These are phyloP conservation scores for Heterocephalus glaber DNA, from an alignment of 2,113 vertebrate genomes.

Conservation along the genomic window DNA sequence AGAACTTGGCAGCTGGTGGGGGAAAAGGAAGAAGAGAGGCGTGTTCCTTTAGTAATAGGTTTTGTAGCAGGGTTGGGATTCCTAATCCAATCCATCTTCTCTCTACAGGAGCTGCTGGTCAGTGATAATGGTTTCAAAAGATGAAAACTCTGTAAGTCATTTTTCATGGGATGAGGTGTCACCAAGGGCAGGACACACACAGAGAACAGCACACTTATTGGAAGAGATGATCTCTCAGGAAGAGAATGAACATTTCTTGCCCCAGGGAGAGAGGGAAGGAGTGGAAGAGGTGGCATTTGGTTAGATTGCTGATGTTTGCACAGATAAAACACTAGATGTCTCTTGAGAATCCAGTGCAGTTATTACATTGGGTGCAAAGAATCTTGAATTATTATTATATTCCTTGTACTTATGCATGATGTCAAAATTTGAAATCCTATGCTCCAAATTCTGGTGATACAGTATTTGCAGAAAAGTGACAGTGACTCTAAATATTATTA, in stretches of 20 bases:
- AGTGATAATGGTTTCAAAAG: constrained; percentile 79
- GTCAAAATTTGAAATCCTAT: constrained; percentile 53
- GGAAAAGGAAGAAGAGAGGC: not conserved
- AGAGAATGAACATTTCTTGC: constrained; percentile 72
- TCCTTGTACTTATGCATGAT: constrained; percentile 26
- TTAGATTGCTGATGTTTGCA: constrained; percentile 36
- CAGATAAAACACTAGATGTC: constrained; percentile 19
- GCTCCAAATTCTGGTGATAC: constrained; percentile 27
- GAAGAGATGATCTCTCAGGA: constrained; percentile 72
- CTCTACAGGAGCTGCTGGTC: constrained; percentile 55
- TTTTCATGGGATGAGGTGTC: constrained; percentile 77
- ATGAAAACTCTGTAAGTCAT: constrained; percentile 80
- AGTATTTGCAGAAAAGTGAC: constrained; percentile 55
- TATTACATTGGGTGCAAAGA: constrained; percentile 37
- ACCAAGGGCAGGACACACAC: constrained; percentile 67
- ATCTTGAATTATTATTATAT: constrained; percentile 34
- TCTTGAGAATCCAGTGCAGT: constrained; percentile 53
- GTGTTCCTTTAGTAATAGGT: constrained; percentile 55
- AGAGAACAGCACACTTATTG: constrained; percentile 73
- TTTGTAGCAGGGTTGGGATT: constrained; percentile 69
- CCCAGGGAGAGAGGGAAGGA: not conserved
- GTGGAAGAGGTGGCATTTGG: not conserved
- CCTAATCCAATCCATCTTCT: constrained; percentile 73
- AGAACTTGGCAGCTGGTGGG: not conserved
- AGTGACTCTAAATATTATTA: constrained; percentile 64